Conservation (phyloP, 2,797 vertebrate genomes). For the Sylvilagus floridanus region DNA sequence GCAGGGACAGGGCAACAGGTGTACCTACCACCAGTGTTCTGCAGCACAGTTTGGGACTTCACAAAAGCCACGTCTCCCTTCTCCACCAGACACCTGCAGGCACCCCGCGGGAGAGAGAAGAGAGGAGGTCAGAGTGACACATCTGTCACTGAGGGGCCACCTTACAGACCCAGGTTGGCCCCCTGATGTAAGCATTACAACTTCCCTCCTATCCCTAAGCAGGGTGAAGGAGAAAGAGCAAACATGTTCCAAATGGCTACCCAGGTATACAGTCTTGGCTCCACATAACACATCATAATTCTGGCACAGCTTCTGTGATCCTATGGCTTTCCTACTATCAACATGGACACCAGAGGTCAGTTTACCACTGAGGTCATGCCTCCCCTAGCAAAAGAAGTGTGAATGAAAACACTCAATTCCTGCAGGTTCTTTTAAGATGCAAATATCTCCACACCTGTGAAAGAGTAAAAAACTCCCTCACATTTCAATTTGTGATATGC, state of each 20-base stretch:
- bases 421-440: not conserved
- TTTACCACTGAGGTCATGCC: not conserved
- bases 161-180: not conserved
- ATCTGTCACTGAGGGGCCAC: not conserved
- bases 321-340: not conserved
- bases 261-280: not conserved
- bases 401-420: not conserved
- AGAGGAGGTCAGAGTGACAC: not conserved
- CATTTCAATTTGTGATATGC: not conserved
- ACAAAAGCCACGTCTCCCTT: constrained; percentile 94
- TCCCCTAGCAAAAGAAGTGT: not conserved
- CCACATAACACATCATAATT: not conserved
- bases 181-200: not conserved
- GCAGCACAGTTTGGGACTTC: constrained; percentile 88
- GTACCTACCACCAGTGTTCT: constrained; percentile 86
- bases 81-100: constrained; percentile 91
- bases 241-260: not conserved
- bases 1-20: not conserved
- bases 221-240: not conserved
- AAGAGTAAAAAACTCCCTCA: not conserved
- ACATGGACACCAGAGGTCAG: not conserved
- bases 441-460: not conserved
- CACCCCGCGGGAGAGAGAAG: constrained; percentile 18
- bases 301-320: not conserved
- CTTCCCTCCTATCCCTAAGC: not conserved